Conservation (phyloP, 2,113 vertebrate species). For the Saguinus imperator region DNA sequence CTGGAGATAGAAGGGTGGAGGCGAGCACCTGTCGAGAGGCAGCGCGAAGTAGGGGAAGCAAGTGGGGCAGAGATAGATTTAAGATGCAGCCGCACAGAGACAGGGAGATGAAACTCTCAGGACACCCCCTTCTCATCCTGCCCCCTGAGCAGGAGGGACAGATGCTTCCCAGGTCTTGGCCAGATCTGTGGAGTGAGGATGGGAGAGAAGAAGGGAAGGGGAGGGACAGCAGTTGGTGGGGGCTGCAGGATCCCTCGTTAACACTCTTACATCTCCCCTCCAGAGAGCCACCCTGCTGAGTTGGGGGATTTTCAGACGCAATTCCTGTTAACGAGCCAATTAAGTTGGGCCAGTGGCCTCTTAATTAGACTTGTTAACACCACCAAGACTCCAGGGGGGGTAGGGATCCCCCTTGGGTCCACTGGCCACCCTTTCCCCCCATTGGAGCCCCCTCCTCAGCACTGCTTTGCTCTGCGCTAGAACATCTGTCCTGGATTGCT, state of each 20-base stretch:
- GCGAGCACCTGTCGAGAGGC: slow-evolving; percentile 54
- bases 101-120: neutral
- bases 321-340: slow-evolving; percentile 80
- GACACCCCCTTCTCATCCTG: neutral
- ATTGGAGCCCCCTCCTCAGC: neutral
- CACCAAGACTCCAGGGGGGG: slow-evolving; percentile 40
- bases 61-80: neutral
- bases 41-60: neutral
- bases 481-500: slow-evolving; percentile 56
- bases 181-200: slow-evolving; percentile 48
- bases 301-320: slow-evolving; percentile 77
- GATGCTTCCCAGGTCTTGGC: slow-evolving; percentile 51
- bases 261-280: slow-evolving; percentile 72
- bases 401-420: neutral
- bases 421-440: neutral
- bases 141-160: slow-evolving; percentile 49
- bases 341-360: slow-evolving; percentile 80
- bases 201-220: neutral
- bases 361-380: slow-evolving; percentile 83
- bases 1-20: neutral
- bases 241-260: slow-evolving; percentile 68
- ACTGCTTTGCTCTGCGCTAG: slow-evolving; percentile 14
- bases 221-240: neutral
- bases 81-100: neutral
- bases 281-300: slow-evolving; percentile 74